Evolutionary conservation across 1,140 invertebrate genomes (phyloP).

Genomic region (Drosophila littoralis): DNA sequence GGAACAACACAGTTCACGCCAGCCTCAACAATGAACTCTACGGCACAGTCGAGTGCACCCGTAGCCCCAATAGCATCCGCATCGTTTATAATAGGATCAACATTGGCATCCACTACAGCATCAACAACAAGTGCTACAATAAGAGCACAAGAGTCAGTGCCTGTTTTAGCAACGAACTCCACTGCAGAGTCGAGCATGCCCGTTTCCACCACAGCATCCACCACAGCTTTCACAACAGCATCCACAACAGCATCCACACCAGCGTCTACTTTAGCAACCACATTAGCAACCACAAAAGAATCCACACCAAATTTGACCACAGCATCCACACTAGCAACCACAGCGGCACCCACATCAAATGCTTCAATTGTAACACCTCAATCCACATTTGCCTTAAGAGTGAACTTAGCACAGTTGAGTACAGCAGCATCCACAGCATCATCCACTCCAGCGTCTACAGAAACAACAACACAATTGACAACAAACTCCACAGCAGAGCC

Average conservation of each 20-base stretch:
- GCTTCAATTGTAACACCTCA: too few relatives aligned
- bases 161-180: background rate
- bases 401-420: too few relatives aligned
- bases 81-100: too few relatives aligned
- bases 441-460: background rate
- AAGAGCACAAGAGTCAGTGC: background rate
- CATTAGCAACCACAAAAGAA: background rate
- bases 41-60: background rate
- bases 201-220: background rate
- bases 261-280: background rate
- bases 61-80: too few relatives aligned
- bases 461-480: constrained; percentile 9
- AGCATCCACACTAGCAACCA: background rate
- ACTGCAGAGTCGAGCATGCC: background rate
- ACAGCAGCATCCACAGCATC: background rate
- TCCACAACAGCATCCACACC: background rate
- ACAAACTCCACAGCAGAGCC: background rate
- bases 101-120: background rate
- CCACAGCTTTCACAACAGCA: background rate
- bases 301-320: background rate
- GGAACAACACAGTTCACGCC: too few relatives aligned
- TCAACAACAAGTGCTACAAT: background rate
- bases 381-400: too few relatives aligned
- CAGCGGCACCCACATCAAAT: background rate
- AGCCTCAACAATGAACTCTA: background rate